phyloP scores from a whole-genome alignment of 2,888 invertebrate genomes.

The Drosophila subquinaria region DNA sequence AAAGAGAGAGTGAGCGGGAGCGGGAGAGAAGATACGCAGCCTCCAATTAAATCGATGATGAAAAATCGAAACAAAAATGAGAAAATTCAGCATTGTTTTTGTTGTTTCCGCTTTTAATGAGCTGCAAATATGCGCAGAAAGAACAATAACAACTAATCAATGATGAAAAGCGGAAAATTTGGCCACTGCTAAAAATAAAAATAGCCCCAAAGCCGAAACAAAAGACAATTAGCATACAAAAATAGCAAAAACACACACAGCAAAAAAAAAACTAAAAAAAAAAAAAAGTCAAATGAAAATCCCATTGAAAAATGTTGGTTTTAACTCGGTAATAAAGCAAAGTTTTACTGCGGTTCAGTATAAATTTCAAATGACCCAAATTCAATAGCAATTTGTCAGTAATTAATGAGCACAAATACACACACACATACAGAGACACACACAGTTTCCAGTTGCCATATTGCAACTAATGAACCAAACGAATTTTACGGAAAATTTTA shows the following conservation, averaged over 20 bases:
- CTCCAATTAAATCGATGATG: conserved; percentile 53
- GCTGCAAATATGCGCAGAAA: conserved; percentile 53
- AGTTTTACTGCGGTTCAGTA: conserved; percentile 26
- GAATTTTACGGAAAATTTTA: conserved; percentile 24
- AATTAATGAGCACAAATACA: conserved; percentile 17
- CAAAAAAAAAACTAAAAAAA: not conserved
- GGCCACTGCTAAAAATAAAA: conserved; percentile 26
- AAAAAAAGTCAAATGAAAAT: conserved; percentile 30
- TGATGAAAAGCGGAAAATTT: conserved; percentile 38
- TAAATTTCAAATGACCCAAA: conserved; percentile 22
- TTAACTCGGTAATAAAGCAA: conserved; percentile 20
- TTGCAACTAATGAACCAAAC: conserved; percentile 44
- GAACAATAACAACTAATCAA: conserved; percentile 41
- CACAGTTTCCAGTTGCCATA: not conserved
- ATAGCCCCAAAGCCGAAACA: conserved; percentile 24
- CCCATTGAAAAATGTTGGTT: conserved; percentile 18
- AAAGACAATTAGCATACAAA: conserved; percentile 29
- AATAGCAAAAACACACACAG: not conserved
- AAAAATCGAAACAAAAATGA: conserved; percentile 41
- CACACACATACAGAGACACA: not conserved
- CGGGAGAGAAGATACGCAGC: conserved; percentile 11
- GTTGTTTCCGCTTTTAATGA: conserved; percentile 51
- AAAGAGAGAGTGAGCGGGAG: not conserved
- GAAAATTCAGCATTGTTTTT: conserved; percentile 13
- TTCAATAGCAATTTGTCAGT: conserved; percentile 14